Conservation (phyloP, 1,140 invertebrate species). For the Drosophila rufa region DNA sequence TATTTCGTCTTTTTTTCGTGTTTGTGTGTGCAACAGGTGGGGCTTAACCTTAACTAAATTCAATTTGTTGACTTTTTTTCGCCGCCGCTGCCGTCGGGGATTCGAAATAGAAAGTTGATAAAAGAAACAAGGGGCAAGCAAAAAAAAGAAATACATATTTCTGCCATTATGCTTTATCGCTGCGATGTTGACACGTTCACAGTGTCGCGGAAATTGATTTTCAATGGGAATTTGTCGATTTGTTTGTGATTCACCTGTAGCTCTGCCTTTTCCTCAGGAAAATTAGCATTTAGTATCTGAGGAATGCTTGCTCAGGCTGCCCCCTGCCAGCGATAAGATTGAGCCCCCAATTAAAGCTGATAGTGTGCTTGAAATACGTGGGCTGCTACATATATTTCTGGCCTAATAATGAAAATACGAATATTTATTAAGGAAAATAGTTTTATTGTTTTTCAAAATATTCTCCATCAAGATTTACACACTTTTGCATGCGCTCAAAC, state of each 20-base stretch:
- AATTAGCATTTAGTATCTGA: constrained; percentile 19
- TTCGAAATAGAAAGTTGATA: constrained; percentile 75
- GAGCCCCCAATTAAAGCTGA: constrained; percentile 34
- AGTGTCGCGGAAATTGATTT: constrained; percentile 40
- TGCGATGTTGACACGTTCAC: constrained; percentile 39
- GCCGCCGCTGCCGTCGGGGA: constrained; percentile 12
- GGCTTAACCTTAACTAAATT: constrained; percentile 29
- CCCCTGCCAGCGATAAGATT: constrained; percentile 20
- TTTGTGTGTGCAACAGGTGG: constrained; percentile 59
- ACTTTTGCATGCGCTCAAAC: too few species aligned
- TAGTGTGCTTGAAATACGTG: constrained; percentile 22
- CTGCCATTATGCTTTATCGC: constrained; percentile 38
- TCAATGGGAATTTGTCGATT: constrained; percentile 31
- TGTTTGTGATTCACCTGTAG: constrained; percentile 28
- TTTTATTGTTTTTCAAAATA: too few species aligned
- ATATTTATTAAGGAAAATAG: too few species aligned
- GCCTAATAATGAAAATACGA: too few species aligned
- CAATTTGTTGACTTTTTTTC: constrained; percentile 18
- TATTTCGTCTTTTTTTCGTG: constrained; percentile 10
- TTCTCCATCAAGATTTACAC: too few species aligned
- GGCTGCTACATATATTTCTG: too few species aligned
- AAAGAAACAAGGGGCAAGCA: constrained; percentile 22
- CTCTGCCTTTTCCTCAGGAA: neutral
- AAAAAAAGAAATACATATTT: constrained; percentile 10
- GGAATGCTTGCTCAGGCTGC: neutral